Conservation (phyloP, 2,113 vertebrate genomes). For the Coreoperca whiteheadi region DNA sequence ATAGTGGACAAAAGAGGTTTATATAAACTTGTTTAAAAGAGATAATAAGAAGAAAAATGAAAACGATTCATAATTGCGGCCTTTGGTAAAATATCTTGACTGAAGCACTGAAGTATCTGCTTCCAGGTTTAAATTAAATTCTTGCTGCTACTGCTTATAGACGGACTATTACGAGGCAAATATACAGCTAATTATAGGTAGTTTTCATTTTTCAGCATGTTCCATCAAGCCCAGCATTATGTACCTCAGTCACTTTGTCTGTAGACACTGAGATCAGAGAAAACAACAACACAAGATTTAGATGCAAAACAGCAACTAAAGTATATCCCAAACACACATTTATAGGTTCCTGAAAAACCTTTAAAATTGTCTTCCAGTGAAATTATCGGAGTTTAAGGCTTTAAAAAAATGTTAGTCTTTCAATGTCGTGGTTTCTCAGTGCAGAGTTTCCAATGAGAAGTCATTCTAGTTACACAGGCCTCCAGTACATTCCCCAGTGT, state of each 20-base stretch:
- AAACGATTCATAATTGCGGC: background rate
- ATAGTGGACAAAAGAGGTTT: background rate
- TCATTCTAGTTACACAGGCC: background rate
- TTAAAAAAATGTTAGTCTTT: background rate
- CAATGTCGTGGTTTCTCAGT: background rate
- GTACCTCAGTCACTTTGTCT: background rate
- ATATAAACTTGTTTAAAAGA: too few species aligned
- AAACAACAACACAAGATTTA: slow-evolving; percentile 6
- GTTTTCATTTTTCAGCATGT: slow-evolving; percentile 36
- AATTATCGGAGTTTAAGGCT: background rate
- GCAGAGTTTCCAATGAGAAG: background rate
- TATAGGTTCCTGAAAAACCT: background rate
- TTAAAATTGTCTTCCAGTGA: too few species aligned
- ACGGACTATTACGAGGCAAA: background rate
- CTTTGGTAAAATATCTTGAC: background rate
- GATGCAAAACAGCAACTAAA: background rate
- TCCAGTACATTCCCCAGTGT: background rate
- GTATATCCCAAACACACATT: background rate
- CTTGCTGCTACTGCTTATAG: too few species aligned
- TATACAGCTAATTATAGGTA: slow-evolving; percentile 8
- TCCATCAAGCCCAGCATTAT: slow-evolving; percentile 13
- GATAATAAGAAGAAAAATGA: too few species aligned
- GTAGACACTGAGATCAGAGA: background rate
- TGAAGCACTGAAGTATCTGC: background rate
- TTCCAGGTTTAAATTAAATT: background rate